Percentiles rank a stretch among this genome's conserved stretches.
These are phyloP conservation scores for Xylophagus ater DNA, from an alignment of 2,888 invertebrate species.

Conservation along the genomic window DNA sequence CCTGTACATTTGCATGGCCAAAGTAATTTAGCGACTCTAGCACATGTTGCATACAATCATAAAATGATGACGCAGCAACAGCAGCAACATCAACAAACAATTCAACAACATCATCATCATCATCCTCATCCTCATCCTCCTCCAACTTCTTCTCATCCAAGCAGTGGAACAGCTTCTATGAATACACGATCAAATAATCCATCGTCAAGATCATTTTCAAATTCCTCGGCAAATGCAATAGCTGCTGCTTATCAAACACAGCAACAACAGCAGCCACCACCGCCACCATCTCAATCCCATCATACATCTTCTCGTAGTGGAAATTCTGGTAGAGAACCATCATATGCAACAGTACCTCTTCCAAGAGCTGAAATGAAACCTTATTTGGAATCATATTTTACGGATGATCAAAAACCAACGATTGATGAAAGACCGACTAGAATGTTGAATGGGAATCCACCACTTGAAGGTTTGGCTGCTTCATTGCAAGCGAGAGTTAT, in stretches of 20 bases:
- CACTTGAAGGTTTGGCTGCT: conserved; percentile 53
- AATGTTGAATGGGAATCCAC: conserved; percentile 34
- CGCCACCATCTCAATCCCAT: no score
- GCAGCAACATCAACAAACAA: conserved; percentile 25
- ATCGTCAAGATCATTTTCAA: conserved; percentile 13
- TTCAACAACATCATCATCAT: conserved; percentile 17
- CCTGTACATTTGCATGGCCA: conserved; percentile 19
- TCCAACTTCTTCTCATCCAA: neutral
- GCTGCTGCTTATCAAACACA: conserved; percentile 31
- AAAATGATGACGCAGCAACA: conserved; percentile 23
- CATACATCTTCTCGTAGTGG: conserved; percentile 7
- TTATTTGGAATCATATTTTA: conserved; percentile 58
- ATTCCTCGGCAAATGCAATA: conserved; percentile 25
- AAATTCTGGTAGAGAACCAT: conserved; percentile 16
- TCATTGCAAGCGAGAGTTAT: conserved; percentile 71
- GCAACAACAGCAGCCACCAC: no score
- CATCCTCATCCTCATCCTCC: conserved; percentile 18
- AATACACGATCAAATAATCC: no score
- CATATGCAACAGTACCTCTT: conserved; percentile 40
- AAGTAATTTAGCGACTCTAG: conserved; percentile 34
- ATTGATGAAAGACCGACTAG: conserved; percentile 26
- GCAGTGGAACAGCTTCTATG: no score
- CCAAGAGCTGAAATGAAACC: conserved; percentile 62
- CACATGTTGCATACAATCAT: conserved; percentile 37
- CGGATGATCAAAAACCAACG: conserved; percentile 48